Percentiles rank a stretch among this genome's conserved stretches.
Conservation (phyloP, 2,113 vertebrate genomes). For the Cinclus cinclus region DNA sequence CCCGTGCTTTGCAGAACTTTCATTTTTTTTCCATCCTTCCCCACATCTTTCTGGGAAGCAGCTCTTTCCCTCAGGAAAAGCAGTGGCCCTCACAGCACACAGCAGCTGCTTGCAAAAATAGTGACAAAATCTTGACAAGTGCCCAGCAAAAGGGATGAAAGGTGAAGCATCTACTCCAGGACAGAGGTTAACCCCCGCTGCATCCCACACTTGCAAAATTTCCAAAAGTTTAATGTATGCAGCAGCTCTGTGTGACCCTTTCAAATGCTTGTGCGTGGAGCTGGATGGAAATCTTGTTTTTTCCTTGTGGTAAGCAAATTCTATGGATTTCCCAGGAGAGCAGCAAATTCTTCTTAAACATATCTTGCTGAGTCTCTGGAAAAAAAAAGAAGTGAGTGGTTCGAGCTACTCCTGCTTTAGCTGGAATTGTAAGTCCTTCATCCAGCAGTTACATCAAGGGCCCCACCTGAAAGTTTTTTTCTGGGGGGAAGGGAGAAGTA, state of each 20-base stretch:
- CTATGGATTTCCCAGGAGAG: not conserved
- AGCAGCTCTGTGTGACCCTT: not conserved
- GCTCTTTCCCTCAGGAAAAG: not conserved
- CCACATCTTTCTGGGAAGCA: not conserved
- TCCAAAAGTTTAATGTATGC: not conserved
- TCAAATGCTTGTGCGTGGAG: not conserved
- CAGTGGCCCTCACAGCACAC: not conserved
- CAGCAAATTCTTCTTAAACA: slow-evolving; percentile 18
- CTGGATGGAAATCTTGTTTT: not conserved
- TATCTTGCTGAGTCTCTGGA: not conserved
- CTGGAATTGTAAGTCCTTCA: not conserved
- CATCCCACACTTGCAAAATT: not conserved
- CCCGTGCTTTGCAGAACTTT: not conserved
- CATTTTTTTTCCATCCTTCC: not conserved
- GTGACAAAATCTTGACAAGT: not conserved
- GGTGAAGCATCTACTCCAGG: not conserved
- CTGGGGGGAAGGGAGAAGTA: not conserved
- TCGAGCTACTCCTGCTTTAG: not conserved
- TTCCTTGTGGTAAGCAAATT: not conserved
- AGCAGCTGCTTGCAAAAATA: not conserved
- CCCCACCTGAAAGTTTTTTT: not conserved
- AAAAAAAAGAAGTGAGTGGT: not conserved
- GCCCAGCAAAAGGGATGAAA: not conserved
- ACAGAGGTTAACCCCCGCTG: not conserved
- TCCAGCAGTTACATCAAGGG: not conserved